A percentile compares a stretch with the other conserved stretches of the same genome.
phyloP scores from a whole-genome alignment of 2,797 vertebrate species.

The Gastrophryne carolinensis region DNA sequence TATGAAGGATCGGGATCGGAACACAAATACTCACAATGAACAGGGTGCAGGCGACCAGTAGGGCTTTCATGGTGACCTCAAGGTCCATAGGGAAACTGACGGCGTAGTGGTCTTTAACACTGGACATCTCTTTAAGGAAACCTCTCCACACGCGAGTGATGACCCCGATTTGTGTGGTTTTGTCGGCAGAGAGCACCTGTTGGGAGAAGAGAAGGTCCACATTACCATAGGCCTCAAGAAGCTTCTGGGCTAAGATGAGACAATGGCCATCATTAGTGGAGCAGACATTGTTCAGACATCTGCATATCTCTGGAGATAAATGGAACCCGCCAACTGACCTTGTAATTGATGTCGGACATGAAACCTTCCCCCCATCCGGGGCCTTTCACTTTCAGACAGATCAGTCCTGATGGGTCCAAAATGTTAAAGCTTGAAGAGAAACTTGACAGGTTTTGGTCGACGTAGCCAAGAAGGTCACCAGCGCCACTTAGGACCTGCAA shows the following conservation, averaged over 20 bases:
- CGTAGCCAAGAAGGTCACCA: constrained; percentile 73
- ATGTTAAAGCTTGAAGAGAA: constrained; percentile 73
- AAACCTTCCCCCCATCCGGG: constrained; percentile 65
- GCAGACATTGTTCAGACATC: no score
- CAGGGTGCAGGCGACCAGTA: neutral
- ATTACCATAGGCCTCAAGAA: no score
- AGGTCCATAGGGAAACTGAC: neutral
- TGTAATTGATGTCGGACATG: constrained; percentile 15
- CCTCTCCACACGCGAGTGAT: constrained; percentile 6
- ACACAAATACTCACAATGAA: constrained; percentile 20
- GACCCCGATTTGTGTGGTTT: neutral
- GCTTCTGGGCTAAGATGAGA: no score
- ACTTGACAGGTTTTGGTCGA: constrained; percentile 76
- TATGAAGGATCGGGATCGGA: no score
- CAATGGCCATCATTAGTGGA: no score
- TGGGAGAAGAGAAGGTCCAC: neutral
- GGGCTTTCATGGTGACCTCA: neutral
- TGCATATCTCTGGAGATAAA: no score
- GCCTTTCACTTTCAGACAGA: constrained; percentile 71
- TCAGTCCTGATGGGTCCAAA: constrained; percentile 68
- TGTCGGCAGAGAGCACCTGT: neutral
- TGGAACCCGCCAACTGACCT: no score
- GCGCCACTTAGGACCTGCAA: constrained; percentile 73
- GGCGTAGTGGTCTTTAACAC: neutral
- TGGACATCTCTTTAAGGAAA: neutral